These are phyloP conservation scores for Pteruthius melanotis DNA, from an alignment of 2,113 vertebrate genomes.

Conservation along the genomic window DNA sequence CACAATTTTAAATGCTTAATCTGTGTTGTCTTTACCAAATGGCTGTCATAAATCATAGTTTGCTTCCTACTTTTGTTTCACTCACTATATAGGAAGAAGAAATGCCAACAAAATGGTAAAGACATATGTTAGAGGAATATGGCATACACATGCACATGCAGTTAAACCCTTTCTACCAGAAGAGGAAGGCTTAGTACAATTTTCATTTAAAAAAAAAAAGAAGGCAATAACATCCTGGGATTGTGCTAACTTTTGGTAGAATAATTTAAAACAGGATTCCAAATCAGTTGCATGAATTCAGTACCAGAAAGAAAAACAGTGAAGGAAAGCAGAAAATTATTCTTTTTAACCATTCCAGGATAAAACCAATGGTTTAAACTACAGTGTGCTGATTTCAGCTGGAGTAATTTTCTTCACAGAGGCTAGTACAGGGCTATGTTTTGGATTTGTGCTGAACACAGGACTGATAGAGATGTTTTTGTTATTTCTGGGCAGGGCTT, in stretches of 20 bases:
- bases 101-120: constrained; percentile 23
- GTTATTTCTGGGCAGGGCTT: neutral
- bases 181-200: neutral
- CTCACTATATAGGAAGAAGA: neutral
- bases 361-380: neutral
- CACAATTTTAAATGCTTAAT: constrained; percentile 44
- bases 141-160: neutral
- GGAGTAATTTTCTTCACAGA: neutral
- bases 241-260: neutral
- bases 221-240: neutral
- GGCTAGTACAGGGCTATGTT: neutral
- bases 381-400: neutral
- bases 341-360: neutral
- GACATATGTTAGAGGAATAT: constrained; percentile 5
- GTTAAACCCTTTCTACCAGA: neutral
- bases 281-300: neutral
- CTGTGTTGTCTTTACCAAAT: constrained; percentile 55
- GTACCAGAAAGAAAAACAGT: neutral
- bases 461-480: neutral
- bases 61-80: constrained; percentile 44
- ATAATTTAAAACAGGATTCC: neutral
- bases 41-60: constrained; percentile 52
- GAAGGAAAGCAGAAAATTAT: neutral
- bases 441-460: neutral
- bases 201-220: neutral